phyloP scores from a whole-genome alignment of 2,797 vertebrate species.

The Oreochromis grahami region DNA sequence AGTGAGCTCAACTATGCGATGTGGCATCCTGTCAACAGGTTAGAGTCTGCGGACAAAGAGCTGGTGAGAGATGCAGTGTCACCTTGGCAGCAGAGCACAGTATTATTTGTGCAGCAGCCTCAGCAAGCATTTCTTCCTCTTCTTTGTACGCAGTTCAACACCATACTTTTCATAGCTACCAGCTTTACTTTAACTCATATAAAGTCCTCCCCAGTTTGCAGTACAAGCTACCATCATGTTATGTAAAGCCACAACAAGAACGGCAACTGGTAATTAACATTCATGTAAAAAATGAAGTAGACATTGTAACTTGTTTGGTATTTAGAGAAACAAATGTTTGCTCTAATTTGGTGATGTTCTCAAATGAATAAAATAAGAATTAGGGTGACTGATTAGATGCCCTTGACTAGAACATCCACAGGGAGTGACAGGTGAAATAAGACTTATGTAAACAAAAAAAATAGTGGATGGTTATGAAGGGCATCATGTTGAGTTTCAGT shows the following conservation, averaged over 20 bases:
- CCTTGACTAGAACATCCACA: neutral
- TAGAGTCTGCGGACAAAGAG: neutral
- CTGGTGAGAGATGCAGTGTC: neutral
- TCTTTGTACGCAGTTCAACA: neutral
- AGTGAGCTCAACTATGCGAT: neutral
- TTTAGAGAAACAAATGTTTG: neutral
- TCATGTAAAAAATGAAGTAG: neutral
- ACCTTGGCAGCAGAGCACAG: constrained; percentile 7
- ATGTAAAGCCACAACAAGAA: neutral
- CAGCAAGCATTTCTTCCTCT: neutral
- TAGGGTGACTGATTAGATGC: neutral
- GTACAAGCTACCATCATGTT: neutral
- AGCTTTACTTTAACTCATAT: neutral
- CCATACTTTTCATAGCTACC: neutral
- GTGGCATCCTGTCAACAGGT: constrained; percentile 11
- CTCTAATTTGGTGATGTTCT: neutral
- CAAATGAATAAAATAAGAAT: neutral
- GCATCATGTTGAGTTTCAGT: neutral
- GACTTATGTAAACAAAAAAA: accelerated
- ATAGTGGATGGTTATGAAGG: neutral
- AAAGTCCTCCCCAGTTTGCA: neutral
- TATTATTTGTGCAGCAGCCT: neutral
- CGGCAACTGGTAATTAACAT: neutral
- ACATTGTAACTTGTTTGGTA: neutral
- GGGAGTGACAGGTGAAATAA: neutral